Evolutionary conservation across 2,113 vertebrate species (phyloP).

Genomic region (Xenus cinereus): DNA sequence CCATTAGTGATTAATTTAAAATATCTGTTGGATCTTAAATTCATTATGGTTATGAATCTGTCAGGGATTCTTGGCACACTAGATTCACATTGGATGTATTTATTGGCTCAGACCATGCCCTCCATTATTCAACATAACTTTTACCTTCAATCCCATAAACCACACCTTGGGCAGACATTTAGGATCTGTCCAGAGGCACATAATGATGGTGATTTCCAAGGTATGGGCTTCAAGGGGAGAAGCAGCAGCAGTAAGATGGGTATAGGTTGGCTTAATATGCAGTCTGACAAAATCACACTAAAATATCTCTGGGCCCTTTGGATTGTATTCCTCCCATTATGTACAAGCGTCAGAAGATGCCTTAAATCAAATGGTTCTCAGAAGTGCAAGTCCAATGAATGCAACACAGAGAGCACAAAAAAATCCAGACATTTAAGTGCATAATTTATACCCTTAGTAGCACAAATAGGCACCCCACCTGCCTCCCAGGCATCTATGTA

Average conservation of each 20-base stretch:
- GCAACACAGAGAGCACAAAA: not conserved
- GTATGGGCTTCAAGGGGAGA: not conserved
- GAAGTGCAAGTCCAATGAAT: not conserved
- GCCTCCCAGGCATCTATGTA: not conserved
- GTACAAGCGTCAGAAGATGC: not conserved
- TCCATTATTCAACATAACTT: not conserved
- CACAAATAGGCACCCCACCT: not conserved
- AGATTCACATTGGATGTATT: not conserved
- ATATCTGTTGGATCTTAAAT: not conserved
- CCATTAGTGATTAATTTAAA: not conserved
- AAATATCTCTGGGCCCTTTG: not conserved
- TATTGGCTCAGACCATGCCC: not conserved
- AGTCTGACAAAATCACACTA: not conserved
- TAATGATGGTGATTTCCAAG: not conserved
- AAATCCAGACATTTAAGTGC: not conserved
- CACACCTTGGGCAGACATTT: not conserved
- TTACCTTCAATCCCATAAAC: not conserved
- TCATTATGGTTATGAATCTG: not conserved
- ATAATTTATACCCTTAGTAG: not conserved
- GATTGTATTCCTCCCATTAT: not conserved
- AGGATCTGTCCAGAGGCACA: not conserved
- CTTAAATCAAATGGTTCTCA: not conserved
- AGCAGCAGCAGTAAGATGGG: not conserved
- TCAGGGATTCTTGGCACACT: not conserved
- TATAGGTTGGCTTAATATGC: not conserved